Conservation (phyloP, 2,797 vertebrate species). For the Lemur catta region DNA sequence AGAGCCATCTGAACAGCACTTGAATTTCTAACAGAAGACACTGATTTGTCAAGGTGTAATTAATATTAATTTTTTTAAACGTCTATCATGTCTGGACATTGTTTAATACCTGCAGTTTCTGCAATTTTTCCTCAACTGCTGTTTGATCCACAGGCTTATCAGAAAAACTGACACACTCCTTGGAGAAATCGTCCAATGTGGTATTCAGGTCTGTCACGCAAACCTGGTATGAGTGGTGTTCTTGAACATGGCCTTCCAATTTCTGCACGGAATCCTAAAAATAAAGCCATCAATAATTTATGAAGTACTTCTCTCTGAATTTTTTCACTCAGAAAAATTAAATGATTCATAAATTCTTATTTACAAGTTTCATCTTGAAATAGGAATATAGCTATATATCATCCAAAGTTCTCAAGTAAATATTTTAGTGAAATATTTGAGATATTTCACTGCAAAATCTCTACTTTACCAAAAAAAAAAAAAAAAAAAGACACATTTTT, state of each 20-base stretch:
- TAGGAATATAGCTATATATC: not conserved
- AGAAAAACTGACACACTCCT: slow-evolving; percentile 69
- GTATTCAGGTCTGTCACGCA: slow-evolving; percentile 68
- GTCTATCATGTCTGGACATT: not conserved
- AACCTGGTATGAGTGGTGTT: slow-evolving; percentile 76
- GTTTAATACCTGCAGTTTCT: slow-evolving; percentile 80
- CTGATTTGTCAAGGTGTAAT: not conserved
- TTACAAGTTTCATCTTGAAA: slow-evolving; percentile 19
- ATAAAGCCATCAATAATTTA: slow-evolving; percentile 48
- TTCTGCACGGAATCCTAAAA: slow-evolving; percentile 80
- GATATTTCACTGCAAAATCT: not conserved
- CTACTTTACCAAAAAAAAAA: fast-evolving
- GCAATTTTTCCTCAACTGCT: slow-evolving; percentile 68
- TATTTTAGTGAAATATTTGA: not conserved
- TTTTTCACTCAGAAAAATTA: slow-evolving; percentile 36
- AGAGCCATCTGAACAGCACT: not conserved
- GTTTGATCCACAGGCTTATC: slow-evolving; percentile 53
- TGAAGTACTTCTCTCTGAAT: slow-evolving; percentile 31
- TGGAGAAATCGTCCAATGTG: slow-evolving; percentile 70
- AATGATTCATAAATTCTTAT: not conserved
- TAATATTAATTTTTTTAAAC: not conserved
- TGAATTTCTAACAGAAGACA: slow-evolving; percentile 27
- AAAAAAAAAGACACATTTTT: slow-evolving; percentile 13
- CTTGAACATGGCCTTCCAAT: slow-evolving; percentile 76
- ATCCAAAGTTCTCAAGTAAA: not conserved